phyloP scores from a whole-genome alignment of 1,140 invertebrate genomes.

The Drosophila erecta region DNA sequence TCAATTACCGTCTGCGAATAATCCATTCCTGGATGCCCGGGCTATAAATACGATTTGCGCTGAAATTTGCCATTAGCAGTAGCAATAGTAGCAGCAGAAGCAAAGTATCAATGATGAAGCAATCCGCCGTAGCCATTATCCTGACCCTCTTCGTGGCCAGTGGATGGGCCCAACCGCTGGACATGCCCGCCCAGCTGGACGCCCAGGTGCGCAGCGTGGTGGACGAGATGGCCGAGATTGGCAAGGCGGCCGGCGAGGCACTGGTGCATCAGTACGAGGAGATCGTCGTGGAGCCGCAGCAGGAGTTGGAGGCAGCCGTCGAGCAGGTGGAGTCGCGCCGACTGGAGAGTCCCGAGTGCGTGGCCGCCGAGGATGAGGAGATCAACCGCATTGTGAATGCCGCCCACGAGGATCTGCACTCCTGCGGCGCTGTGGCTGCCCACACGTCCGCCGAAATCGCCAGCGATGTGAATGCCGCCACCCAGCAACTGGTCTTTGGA shows the following conservation, averaged over 20 bases:
- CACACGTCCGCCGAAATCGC: conserved; percentile 60
- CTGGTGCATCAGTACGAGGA: conserved; percentile 65
- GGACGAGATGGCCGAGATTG: conserved; percentile 54
- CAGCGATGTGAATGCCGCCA: conserved; percentile 60
- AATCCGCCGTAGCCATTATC: conserved; percentile 14
- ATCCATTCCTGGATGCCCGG: conserved; percentile 2
- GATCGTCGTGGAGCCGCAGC: conserved; percentile 70
- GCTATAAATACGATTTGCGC: conserved; percentile 24
- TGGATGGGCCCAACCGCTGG: conserved; percentile 35
- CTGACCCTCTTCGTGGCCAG: conserved; percentile 47
- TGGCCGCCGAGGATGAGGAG: conserved; percentile 60
- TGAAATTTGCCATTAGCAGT: conserved; percentile 6
- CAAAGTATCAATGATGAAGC: conserved; percentile 42
- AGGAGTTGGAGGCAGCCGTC: conserved; percentile 65
- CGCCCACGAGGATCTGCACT: conserved; percentile 58
- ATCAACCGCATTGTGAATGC: conserved; percentile 48
- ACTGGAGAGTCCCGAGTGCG: conserved; percentile 54
- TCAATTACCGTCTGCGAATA: conserved; percentile 1
- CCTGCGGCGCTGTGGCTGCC: conserved; percentile 54
- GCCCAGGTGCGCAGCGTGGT: conserved; percentile 45
- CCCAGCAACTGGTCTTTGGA: conserved; percentile 71
- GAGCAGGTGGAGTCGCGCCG: conserved; percentile 60
- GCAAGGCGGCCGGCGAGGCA: conserved; percentile 49
- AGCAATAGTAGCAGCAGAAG: background rate
- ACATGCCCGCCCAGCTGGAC: conserved; percentile 26